These are phyloP conservation scores for Mythimna albipuncta DNA, from an alignment of 2,888 invertebrate genomes.

Conservation along the genomic window DNA sequence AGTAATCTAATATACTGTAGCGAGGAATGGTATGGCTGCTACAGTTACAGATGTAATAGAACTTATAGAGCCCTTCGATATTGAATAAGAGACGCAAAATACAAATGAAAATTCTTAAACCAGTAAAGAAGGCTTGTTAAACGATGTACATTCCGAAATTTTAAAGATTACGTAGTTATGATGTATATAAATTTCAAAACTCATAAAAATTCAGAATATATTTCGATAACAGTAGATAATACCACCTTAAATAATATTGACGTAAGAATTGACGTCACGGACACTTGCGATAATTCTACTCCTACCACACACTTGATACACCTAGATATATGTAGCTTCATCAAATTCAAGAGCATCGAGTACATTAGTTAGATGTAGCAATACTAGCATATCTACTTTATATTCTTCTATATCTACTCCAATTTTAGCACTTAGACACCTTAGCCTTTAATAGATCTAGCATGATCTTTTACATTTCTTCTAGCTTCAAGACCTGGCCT, in stretches of 20 bases:
- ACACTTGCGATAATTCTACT: constrained; percentile 42
- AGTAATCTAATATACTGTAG: constrained; percentile 52
- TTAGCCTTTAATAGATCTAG: constrained; percentile 7
- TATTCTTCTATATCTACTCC: too few relatives aligned
- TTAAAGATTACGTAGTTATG: not conserved
- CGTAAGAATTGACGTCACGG: constrained; percentile 45
- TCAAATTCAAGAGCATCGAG: constrained; percentile 26
- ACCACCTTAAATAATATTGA: constrained; percentile 42
- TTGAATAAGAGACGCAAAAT: constrained; percentile 6
- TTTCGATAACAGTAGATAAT: constrained; percentile 32
- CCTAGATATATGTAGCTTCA: constrained; percentile 38
- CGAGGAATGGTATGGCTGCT: constrained; percentile 29
- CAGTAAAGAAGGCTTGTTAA: not conserved
- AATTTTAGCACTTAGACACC: constrained; percentile 12
- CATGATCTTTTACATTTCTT: constrained; percentile 7
- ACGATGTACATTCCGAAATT: not conserved
- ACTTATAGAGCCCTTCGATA: constrained; percentile 18
- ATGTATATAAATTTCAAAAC: constrained; percentile 5
- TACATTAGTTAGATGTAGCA: constrained; percentile 21
- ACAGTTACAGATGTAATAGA: constrained; percentile 23
- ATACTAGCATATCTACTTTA: constrained; percentile 43
- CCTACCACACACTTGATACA: constrained; percentile 39
- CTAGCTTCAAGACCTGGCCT: constrained; percentile 70
- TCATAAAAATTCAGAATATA: constrained; percentile 6
- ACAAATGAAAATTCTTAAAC: not conserved